Percentiles rank a stretch among this genome's conserved stretches.
Evolutionary conservation across 1,140 invertebrate species (phyloP).

Genomic region (Drosophila sp.): DNA sequence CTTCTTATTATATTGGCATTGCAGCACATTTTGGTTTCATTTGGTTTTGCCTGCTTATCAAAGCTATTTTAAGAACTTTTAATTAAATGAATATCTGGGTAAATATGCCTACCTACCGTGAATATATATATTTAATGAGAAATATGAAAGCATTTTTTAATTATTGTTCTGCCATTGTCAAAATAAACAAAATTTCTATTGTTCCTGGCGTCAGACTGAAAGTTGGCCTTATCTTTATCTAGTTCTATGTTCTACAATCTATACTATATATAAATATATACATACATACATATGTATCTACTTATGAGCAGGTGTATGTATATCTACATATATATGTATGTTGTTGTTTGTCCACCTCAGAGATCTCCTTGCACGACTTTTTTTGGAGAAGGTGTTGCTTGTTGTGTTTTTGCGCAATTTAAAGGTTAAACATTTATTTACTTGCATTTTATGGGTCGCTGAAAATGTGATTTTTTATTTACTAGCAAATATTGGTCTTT

Average conservation of each 20-base stretch:
- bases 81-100: conserved; percentile 65
- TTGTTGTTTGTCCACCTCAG: conserved; percentile 7
- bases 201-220: conserved; percentile 4
- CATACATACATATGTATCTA: background rate
- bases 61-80: conserved; percentile 59
- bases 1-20: conserved; percentile 1
- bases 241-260: background rate
- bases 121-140: conserved; percentile 54
- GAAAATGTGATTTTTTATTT: conserved; percentile 68
- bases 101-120: conserved; percentile 32
- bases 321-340: background rate
- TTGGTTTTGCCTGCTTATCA: conserved; percentile 58
- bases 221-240: conserved; percentile 1
- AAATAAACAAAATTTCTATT: conserved; percentile 65
- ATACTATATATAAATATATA: conserved; percentile 17
- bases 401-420: conserved; percentile 39
- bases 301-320: no score
- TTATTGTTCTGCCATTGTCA: conserved; percentile 61
- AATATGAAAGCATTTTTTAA: conserved; percentile 66
- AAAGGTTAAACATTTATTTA: conserved; percentile 72
- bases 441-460: conserved; percentile 67
- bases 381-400: conserved; percentile 59
- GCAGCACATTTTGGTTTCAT: conserved; percentile 16
- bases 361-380: conserved; percentile 32
- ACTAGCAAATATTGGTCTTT: conserved; percentile 59